Percentiles rank a stretch among this genome's conserved stretches.
These are phyloP conservation scores for Phyllostomus hastatus DNA, from an alignment of 2,113 vertebrate genomes.

Conservation along the genomic window DNA sequence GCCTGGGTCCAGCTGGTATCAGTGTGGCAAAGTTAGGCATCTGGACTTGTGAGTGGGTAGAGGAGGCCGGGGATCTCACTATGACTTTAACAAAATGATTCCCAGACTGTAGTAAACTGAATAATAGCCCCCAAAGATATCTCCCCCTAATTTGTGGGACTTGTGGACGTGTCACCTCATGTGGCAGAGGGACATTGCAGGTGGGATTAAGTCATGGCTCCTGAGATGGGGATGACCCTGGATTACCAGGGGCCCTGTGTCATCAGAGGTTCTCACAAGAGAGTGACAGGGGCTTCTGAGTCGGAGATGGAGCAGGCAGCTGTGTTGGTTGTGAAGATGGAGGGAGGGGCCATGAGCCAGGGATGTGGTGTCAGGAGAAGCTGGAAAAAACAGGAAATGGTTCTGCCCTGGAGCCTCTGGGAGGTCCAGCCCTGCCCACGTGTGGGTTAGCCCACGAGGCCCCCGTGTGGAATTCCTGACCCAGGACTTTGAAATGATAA, in stretches of 20 bases:
- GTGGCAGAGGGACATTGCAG: background rate
- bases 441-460: background rate
- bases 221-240: background rate
- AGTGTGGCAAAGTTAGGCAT: background rate
- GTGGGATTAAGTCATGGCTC: too few species aligned
- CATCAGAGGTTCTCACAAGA: background rate
- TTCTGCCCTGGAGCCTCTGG: background rate
- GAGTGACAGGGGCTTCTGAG: background rate
- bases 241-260: background rate
- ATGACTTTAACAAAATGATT: background rate
- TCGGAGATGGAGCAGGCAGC: accelerated
- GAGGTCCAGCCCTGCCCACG: background rate
- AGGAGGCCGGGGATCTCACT: background rate
- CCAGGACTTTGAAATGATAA: too few species aligned
- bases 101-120: background rate
- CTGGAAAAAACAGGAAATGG: accelerated
- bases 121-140: too few species aligned
- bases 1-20: background rate
- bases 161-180: background rate
- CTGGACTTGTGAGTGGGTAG: background rate
- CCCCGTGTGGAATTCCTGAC: background rate
- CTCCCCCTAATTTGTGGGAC: too few species aligned
- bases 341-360: background rate
- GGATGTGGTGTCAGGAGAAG: background rate
- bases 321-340: background rate